Base-by-base conservation (phyloP, 2,888 invertebrate species). In the Troides aeacus region DNA sequence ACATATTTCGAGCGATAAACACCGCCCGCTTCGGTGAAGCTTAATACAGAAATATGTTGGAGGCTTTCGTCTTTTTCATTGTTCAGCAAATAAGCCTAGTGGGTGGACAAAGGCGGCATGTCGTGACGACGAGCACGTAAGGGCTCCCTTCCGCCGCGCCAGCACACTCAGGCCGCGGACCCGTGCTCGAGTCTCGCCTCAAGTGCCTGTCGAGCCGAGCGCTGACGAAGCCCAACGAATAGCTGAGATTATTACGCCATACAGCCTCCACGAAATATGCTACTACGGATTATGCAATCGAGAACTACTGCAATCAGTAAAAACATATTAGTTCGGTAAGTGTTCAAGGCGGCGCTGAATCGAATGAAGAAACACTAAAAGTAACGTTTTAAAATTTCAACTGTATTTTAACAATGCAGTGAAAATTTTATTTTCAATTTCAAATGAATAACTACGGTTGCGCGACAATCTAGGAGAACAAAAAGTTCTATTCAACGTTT, bases 41-140 rank as follows among this genome's bases (percentile, higher is more conserved):
- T 83, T 84, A 77, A 78, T 81, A 79, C 81, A 81, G 83, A 86
- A 88, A 87, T 87, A 83, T 81, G 84, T 83, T 74, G 81, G 82
- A 83, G 81, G 82, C 84, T 88, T 89, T 89, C 86, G 87, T 87
- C 84, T 90, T 91, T 90, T 89, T 85, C 90, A 89, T 91, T 91
- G 92, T 90, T 92, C 92, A 92, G 91, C 91, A 91, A 92, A 91
- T 91, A 90, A 92, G 90, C 88, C 89, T 91, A 90, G 92, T 90
- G 90, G 89, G 84, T 86, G 89, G 90, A 92, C 92, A 92, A 92
- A 91, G 90, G 90, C 90, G 86, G 87, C 84, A 85, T 84, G 88
- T 87, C 88, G 88, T 80, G 84, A 82, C 85, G 86, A 86, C 84
- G 82, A 88, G 90, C 88, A 86, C 89, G 87, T 89, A 89, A 90